Evolutionary conservation across 2,797 vertebrate genomes (phyloP), one percentile per base, ranked within the genome.

Genomic region (Sebastes iracundus): DNA sequence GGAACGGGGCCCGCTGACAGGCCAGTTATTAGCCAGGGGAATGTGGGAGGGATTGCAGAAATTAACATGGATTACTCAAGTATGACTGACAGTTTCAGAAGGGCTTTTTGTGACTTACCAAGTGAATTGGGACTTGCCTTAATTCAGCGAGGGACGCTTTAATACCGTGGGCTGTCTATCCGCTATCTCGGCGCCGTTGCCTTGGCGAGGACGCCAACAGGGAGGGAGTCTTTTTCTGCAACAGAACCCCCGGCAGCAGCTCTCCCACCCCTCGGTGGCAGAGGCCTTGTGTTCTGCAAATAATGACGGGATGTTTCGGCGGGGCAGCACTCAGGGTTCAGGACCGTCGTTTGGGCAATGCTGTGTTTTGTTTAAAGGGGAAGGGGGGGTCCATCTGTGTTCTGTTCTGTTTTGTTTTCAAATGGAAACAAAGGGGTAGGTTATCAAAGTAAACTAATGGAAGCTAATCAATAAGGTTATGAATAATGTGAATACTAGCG

Each of bases 41-140:
- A 82, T 81, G 91, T 93, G 93, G 94, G 92, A 90, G 89, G 93
- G 90, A 91, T 81, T 86, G 87, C 72, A 90, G 87, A 95, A 93
- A 94, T 94, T 90, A 95, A 93, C 92, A 92, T 92, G 93, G 93
- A 94, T 95, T 95, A 94, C 86, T 91, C 74, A 70, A 89, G 90
- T 90, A 90, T 94, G 93, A 95, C 90, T 95, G 95, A 94, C 94
- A 94, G 85, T 84, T 95, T 92, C 92, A 92, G 93, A 92, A 92
- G 85, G 88, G 92, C 89, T 93, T 95, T 93, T 82, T 87, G 92
- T 89, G 92, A 93, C 90, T 95, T 93, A 94, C 85, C 83, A 64
- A 89, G 92, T 87, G 91, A 95, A 94, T 92, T 93, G 92, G 93
- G 93, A 94, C 90, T 87, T 66, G 86, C 88, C 67, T 92, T 92